Evolutionary conservation across 1,140 invertebrate genomes (phyloP), one percentile per base, ranked within the genome.

Genomic region (Heliconius nattereri): DNA sequence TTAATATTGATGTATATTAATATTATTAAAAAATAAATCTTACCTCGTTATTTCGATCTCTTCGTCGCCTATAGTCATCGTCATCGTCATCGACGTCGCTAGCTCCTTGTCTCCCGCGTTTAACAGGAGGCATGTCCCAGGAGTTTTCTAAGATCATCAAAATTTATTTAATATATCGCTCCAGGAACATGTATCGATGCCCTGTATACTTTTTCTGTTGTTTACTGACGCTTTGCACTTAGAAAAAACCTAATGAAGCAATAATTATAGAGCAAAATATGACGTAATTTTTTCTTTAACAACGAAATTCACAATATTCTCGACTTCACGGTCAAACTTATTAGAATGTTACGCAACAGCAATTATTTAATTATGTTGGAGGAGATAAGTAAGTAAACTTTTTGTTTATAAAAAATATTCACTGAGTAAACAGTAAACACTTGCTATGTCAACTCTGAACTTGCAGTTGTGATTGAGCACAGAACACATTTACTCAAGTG

Each of bases 1-100:
- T 45, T 13, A 45, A 45, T 45, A 45, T 45, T 45, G 7, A 57
- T 57, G 7, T 57, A 57, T 57, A 8, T 57, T 23, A 57, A 23
- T n/a, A 23, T n/a, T 23, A 57, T n/a, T 75, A n/a, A 26, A 40
- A 71, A 54, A 26, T 45, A 76, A 29, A 29, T 35, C 79, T 89
- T 94, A 97, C 96, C 92, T 98, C 95, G 94, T 98, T 98, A 94
- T 98, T 98, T 86, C 97, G 95, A 85, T 98, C 97, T 35, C 98
- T 94, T 71, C 97, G 96, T 84, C 96, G 96, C 78, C 97, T 95
- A 89, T 98, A 98, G 86, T 98, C 98, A 66, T 97, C 96, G 52
- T 96, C 96, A 82, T 97, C 96, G 78, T 97, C 97, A 29, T 96
- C 95, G 6, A 92, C 89, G 60, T 94, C 92, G 79, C 93, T 94